Percentiles rank a stretch among this genome's conserved stretches.
phyloP scores from a whole-genome alignment of 2,797 vertebrate genomes.

The Clarias laeviceps region DNA sequence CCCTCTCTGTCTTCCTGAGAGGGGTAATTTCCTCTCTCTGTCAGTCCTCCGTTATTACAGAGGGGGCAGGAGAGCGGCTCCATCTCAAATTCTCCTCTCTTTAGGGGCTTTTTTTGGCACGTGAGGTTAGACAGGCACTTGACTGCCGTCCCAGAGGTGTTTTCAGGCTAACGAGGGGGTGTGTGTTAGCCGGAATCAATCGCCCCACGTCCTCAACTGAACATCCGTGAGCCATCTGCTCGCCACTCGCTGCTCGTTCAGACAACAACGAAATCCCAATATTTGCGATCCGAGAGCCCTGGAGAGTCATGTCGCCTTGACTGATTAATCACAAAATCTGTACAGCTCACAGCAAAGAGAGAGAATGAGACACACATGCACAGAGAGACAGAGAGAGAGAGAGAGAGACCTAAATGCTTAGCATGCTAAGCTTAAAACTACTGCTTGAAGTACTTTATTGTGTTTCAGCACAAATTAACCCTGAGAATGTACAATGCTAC shows the following conservation, averaged over 20 bases:
- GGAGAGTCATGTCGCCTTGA: slow-evolving; percentile 65
- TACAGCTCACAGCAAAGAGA: slow-evolving; percentile 61
- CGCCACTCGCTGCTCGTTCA: slow-evolving; percentile 78
- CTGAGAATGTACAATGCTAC: background rate
- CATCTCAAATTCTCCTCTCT: slow-evolving; percentile 40
- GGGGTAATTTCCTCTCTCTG: slow-evolving; percentile 52
- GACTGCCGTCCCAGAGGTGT: slow-evolving; percentile 82
- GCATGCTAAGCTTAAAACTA: background rate
- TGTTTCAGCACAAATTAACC: background rate
- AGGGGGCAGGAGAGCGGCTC: slow-evolving; percentile 35
- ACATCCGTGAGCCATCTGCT: slow-evolving; percentile 96
- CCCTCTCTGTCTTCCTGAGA: slow-evolving; percentile 36
- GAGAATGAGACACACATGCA: background rate
- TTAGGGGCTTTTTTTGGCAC: slow-evolving; percentile 48
- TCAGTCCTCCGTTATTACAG: slow-evolving; percentile 53
- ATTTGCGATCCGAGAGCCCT: slow-evolving; percentile 82
- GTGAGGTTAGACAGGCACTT: slow-evolving; percentile 66
- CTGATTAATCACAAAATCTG: slow-evolving; percentile 82
- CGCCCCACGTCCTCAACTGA: slow-evolving; percentile 84
- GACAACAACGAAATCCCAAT: slow-evolving; percentile 82
- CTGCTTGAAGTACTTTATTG: background rate
- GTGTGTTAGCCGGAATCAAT: slow-evolving; percentile 93
- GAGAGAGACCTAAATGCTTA: background rate
- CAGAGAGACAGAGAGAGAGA: background rate
- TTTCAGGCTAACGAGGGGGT: slow-evolving; percentile 81